phyloP scores from a whole-genome alignment of 2,113 vertebrate genomes.

The Paramormyrops kingsleyae region DNA sequence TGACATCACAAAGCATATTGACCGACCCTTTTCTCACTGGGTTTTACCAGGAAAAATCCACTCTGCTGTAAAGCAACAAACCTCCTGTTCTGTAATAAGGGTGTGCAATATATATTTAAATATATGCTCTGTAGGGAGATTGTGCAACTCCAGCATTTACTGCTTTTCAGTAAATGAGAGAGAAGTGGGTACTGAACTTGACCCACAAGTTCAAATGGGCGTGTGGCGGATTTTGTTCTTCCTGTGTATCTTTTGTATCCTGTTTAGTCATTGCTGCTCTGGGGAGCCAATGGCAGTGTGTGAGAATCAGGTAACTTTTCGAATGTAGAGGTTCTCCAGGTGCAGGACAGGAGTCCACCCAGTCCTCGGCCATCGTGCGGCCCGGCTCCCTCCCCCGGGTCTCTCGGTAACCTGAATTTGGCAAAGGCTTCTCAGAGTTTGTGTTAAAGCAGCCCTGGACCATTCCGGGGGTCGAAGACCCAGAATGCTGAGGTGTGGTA shows the following conservation, averaged over 20 bases:
- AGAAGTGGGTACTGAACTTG: slow-evolving; percentile 31
- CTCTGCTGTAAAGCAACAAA: neutral
- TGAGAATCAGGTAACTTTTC: neutral
- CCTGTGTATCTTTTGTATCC: neutral
- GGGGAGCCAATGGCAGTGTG: neutral
- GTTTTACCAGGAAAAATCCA: neutral
- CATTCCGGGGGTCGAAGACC: neutral
- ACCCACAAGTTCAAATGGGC: slow-evolving; percentile 8
- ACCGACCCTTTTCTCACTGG: neutral
- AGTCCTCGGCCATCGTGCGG: neutral
- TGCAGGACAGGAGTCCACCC: neutral
- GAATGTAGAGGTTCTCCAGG: neutral
- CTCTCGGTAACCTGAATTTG: neutral
- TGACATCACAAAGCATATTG: neutral
- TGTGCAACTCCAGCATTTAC: slow-evolving; percentile 28
- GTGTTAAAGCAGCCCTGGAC: neutral
- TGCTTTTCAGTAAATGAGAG: slow-evolving; percentile 35
- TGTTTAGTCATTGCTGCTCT: neutral
- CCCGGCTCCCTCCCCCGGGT: neutral
- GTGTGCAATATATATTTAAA: slow-evolving; percentile 8
- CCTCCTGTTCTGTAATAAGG: slow-evolving; percentile 1
- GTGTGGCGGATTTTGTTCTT: neutral
- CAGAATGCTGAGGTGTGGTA: neutral
- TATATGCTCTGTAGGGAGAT: neutral
- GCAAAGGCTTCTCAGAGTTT: neutral